Conservation (phyloP, 2,113 vertebrate species). For the Gobio gobio region DNA sequence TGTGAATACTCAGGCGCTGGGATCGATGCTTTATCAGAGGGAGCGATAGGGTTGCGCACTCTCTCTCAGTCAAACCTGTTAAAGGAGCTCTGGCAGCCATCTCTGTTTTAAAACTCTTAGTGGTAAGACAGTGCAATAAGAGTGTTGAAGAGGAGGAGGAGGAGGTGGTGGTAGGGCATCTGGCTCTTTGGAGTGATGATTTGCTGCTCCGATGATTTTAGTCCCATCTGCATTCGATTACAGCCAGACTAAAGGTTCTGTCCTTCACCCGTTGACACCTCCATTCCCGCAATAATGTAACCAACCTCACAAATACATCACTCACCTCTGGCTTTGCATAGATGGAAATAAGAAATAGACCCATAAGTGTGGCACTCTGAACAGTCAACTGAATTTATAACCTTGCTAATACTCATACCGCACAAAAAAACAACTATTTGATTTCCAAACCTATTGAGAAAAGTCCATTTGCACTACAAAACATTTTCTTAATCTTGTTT, state of each 20-base stretch:
- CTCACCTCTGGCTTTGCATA: slow-evolving; percentile 63
- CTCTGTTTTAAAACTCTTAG: slow-evolving; percentile 62
- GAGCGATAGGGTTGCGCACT: slow-evolving; percentile 94
- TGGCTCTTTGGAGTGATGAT: slow-evolving; percentile 84
- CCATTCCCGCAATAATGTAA: slow-evolving; percentile 78
- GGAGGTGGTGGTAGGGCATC: slow-evolving; percentile 52
- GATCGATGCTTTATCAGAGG: slow-evolving; percentile 99
- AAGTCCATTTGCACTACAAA: background rate
- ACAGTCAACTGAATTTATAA: slow-evolving; percentile 12
- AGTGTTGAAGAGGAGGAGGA: slow-evolving; percentile 53
- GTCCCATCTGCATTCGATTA: slow-evolving; percentile 98
- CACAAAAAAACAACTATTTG: background rate
- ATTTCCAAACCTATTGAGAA: background rate
- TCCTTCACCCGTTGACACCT: slow-evolving; percentile 95
- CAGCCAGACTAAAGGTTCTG: slow-evolving; percentile 83
- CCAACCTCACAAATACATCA: slow-evolving; percentile 77
- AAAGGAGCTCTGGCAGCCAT: slow-evolving; percentile 88
- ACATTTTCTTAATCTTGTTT: background rate
- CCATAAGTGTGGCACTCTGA: background rate
- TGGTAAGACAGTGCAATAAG: slow-evolving; percentile 70
- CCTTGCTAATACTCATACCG: background rate
- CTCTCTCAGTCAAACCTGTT: slow-evolving; percentile 97
- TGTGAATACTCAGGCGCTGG: slow-evolving; percentile 88
- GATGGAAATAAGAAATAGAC: slow-evolving; percentile 43
- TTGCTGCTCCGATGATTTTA: slow-evolving; percentile 97